Evolutionary conservation across 2,797 vertebrate species (phyloP).

Genomic region (Spinus olivaceus): DNA sequence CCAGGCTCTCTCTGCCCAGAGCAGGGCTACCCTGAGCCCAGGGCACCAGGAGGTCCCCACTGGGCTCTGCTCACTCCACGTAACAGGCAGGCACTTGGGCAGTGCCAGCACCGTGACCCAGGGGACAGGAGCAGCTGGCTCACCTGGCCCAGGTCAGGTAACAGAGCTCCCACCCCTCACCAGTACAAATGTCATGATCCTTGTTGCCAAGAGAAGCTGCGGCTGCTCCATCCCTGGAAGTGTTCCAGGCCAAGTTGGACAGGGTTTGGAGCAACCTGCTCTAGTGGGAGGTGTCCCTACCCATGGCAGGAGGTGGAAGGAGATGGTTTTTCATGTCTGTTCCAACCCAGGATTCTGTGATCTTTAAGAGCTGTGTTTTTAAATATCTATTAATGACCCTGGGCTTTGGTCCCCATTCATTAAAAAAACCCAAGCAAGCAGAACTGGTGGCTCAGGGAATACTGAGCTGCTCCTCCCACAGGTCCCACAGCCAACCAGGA

Average conservation of each 20-base stretch:
- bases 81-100: not conserved
- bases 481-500: not conserved
- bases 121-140: not conserved
- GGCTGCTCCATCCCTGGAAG: not conserved
- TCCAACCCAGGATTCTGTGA: not conserved
- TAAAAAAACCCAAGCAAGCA: not conserved
- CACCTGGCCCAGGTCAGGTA: not conserved
- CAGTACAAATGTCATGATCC: too few relatives aligned
- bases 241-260: not conserved
- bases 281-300: not conserved
- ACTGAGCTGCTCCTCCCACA: not conserved
- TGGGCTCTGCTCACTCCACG: rapidly evolving
- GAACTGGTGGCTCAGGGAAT: not conserved
- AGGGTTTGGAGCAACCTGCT: not conserved
- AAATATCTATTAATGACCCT: not conserved
- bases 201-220: not conserved
- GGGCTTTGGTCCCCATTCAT: not conserved
- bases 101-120: not conserved
- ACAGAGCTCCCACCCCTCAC: not conserved
- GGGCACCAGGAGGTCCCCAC: not conserved
- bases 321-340: not conserved
- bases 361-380: not conserved
- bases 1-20: not conserved
- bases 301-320: not conserved
- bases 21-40: not conserved